Base-by-base conservation (phyloP, 1,140 invertebrate species). In the Saccostrea cuccullata region DNA sequence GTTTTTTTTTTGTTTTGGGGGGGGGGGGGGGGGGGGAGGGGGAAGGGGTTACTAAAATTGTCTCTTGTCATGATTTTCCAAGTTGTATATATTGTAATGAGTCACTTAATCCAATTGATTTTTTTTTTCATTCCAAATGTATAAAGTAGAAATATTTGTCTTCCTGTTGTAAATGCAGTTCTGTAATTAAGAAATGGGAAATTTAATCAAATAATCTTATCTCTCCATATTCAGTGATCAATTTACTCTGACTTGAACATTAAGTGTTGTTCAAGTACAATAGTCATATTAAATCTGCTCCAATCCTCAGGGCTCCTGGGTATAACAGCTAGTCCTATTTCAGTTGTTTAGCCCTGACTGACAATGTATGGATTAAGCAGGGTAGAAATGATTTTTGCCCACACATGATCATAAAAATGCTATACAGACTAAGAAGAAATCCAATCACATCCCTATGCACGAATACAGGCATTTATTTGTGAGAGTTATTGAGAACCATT, bases 121-220 rank as follows among this genome's bases (percentile, higher is more conserved):
- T 64, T 20, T 64, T n/a, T 64, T 64, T 36, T 36, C 30, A 20
- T 20, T n/a, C 58, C 58, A 6, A 20, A 17, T 64, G 58, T n/a
- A 64, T 64, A 6, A 20, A 64, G 58, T 64, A 64, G 58, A 64
- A 64, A 64, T n/a, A 64, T 64, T 64, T 64, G 58, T 64, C 58
- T 64, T 64, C 70, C 30, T 77, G 23, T 77, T 36, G 70, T 30
- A 77, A 36, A 26, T 77, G 70, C 70, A 77, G 30, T n/a, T 64
- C 58, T 64, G 58, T 77, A 77, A 30, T 30, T 30, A 36, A 77
- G 70, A 77, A 77, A 77, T 77, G 70, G 70, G 30, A 77, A 77
- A 30, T 36, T 77, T 77, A 77, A 77, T 77, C 70, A 77, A 77
- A 77, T 77, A 36, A 26, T 77, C 70, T 77, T 26, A 30, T 77